Base-by-base conservation (phyloP, 2,113 vertebrate genomes). In the Phoxinus phoxinus region DNA sequence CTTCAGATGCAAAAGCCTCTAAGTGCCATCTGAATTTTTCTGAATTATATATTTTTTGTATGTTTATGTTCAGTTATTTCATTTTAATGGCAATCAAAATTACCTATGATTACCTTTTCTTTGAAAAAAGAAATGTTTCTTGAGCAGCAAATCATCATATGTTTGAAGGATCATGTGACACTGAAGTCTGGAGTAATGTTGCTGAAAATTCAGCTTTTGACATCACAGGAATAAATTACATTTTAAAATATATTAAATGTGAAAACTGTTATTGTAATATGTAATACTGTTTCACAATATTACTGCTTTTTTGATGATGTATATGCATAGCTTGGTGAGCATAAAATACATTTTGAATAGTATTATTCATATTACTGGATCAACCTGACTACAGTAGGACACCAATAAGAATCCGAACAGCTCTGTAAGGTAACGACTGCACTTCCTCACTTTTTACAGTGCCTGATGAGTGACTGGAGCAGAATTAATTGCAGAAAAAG, bases 401-500 rank as follows among this genome's bases (percentile, higher is more conserved):
- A 41, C 9, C 10, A 23, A 41, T 71, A 4, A 23, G 41, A 41
- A 41, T 21, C 12, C 9, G 0, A 41, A 71, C 9, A 71, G 32
- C 19, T 41, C 9, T 71, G 37, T 58, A 37, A 37, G 9, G 1
- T 35, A 77, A 37, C 67, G 23, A 71, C 32, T 23, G 35, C 19
- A 71, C 67, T 69, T 37, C 23, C 32, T 67, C 15, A 67, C 48
- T 78, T 79, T 78, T 79, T 25, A 25, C 23, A 61, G 21, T 17
- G 32, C 25, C 13, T 23, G 10, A 13, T 77, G 53, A 58, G 10
- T 2, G 12, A 59, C 32, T 25, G 30, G 4, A 79, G 32, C 21
- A 37, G 53, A 78, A 53, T 76, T 71, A 76, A 59, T 19, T 77
- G 51, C 48, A 56, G 17, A 77, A 77, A 41, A 77, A 23, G 75